Evolutionary conservation across 2,888 invertebrate species (phyloP).

Genomic region (Plebejus argus): DNA sequence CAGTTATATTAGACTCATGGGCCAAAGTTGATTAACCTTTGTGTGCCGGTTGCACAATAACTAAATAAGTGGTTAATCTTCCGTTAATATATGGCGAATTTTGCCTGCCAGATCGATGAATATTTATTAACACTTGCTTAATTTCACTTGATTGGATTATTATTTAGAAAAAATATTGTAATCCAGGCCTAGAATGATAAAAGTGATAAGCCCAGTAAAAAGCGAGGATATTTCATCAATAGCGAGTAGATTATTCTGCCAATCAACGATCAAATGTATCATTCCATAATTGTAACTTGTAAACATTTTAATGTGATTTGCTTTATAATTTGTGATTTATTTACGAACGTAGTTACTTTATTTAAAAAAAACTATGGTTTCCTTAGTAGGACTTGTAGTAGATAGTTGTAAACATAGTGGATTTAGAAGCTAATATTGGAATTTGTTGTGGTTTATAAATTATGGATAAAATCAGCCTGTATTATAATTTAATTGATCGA

Average conservation of each 20-base stretch:
- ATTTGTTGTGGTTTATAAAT: neutral
- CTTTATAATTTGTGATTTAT: conserved; percentile 6
- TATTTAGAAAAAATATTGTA: neutral
- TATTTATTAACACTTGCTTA: neutral
- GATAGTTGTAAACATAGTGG: neutral
- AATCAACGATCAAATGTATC: conserved; percentile 8
- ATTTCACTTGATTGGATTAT: neutral
- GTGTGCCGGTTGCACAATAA: neutral
- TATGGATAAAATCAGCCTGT: neutral
- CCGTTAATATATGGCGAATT: neutral
- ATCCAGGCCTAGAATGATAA: neutral
- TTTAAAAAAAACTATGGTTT: neutral
- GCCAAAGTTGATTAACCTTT: neutral
- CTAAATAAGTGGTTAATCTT: neutral
- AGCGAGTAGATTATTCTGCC: neutral
- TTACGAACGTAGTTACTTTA: neutral
- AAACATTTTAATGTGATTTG: neutral
- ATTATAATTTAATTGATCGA: conserved; percentile 4
- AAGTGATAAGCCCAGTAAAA: neutral
- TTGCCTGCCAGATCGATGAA: neutral
- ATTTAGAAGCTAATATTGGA: neutral
- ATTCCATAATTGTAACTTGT: conserved; percentile 17
- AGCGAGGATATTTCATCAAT: neutral
- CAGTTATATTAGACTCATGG: neutral
- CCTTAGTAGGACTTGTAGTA: neutral